phyloP scores from a whole-genome alignment of 2,888 invertebrate species.

The Alviniconcha strummeri region DNA sequence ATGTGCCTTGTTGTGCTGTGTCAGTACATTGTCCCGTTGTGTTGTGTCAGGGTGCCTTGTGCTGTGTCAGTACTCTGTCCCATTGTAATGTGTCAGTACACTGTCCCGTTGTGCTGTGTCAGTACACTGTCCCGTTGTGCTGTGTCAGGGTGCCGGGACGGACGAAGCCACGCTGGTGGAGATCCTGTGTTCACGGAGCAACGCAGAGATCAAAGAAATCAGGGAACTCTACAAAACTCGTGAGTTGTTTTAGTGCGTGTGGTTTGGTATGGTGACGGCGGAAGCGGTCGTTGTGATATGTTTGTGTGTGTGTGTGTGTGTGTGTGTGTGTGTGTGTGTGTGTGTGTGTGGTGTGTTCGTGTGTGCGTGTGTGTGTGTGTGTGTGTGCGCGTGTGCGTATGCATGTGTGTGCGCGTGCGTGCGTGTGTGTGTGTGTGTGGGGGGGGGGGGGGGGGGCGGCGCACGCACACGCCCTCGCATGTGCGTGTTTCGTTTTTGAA shows the following conservation, averaged over 20 bases:
- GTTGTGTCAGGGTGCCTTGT: too few relatives aligned
- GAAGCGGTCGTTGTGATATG: not conserved
- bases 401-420: not conserved
- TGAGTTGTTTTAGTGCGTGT: not conserved
- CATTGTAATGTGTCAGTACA: too few relatives aligned
- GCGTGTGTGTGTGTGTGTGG: not conserved
- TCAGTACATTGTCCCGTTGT: too few relatives aligned
- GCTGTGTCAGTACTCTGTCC: too few relatives aligned
- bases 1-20: too few relatives aligned
- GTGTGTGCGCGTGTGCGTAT: not conserved
- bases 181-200: constrained; percentile 81
- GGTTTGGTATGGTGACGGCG: not conserved
- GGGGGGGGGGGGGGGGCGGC: not conserved
- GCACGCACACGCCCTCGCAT: not conserved
- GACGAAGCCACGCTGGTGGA: constrained; percentile 89
- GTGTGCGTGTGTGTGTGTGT: not conserved
- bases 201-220: constrained; percentile 46
- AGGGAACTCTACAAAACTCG: constrained; percentile 26
- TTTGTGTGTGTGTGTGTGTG: not conserved
- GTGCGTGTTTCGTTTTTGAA: not conserved
- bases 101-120: too few relatives aligned
- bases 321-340: not conserved
- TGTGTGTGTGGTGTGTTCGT: not conserved
- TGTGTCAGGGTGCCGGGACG: constrained; percentile 83
- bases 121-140: too few relatives aligned